Percentiles rank a stretch among this genome's conserved stretches.
phyloP scores from a whole-genome alignment of 2,888 invertebrate species.

The Cryptus viduatorius region DNA sequence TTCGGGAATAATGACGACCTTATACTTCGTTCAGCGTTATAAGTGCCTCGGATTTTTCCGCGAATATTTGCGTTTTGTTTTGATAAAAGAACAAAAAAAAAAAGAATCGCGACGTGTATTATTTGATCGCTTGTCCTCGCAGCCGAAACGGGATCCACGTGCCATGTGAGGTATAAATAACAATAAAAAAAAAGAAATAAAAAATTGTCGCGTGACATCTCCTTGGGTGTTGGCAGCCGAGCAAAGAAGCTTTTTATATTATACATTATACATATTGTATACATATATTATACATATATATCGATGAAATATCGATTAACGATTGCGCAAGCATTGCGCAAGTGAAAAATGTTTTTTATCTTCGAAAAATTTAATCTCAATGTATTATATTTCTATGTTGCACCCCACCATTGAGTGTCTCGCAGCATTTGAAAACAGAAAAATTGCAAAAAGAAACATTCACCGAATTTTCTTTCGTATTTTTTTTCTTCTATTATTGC shows the following conservation, averaged over 20 bases:
- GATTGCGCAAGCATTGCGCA: slow-evolving; percentile 73
- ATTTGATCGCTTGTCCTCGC: slow-evolving; percentile 79
- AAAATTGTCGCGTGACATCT: slow-evolving; percentile 68
- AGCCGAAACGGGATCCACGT: slow-evolving; percentile 82
- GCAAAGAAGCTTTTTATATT: slow-evolving; percentile 75
- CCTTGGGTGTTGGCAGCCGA: slow-evolving; percentile 75
- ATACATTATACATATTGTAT: slow-evolving; percentile 60
- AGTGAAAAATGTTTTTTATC: slow-evolving; percentile 74
- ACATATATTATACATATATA: slow-evolving; percentile 67
- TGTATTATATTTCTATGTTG: slow-evolving; percentile 76
- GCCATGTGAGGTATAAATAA: slow-evolving; percentile 76
- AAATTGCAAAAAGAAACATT: neutral
- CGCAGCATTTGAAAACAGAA: slow-evolving; percentile 45
- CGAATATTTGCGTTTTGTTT: neutral
- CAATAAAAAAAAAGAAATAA: slow-evolving; percentile 30
- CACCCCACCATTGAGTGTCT: slow-evolving; percentile 74
- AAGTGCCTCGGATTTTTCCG: slow-evolving; percentile 11
- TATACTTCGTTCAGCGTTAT: neutral
- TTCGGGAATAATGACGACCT: neutral
- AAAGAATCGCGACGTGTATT: slow-evolving; percentile 21
- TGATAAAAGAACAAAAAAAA: neutral
- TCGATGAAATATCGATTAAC: slow-evolving; percentile 73
- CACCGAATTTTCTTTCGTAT: too few relatives aligned
- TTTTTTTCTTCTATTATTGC: too few relatives aligned
- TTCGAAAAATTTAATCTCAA: slow-evolving; percentile 72